Evolutionary conservation across 2,113 vertebrate species (phyloP).

Genomic region (Mus spicilegus): DNA sequence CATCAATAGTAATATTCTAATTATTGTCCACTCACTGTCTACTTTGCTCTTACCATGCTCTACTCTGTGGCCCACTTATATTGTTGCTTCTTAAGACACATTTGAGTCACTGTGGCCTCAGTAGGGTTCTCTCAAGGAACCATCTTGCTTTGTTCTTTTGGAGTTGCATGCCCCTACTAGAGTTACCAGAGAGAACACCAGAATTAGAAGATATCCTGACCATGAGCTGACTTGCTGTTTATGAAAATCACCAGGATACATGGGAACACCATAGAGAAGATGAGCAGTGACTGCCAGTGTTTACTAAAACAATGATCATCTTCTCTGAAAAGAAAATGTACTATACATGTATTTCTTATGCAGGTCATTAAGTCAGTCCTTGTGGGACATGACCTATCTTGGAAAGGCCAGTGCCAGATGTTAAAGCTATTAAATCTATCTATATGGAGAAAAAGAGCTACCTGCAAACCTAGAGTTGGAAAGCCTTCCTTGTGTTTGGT

Average conservation of each 20-base stretch:
- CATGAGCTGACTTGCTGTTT: neutral
- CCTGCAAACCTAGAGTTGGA: neutral
- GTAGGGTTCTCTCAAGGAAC: neutral
- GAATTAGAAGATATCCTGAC: neutral
- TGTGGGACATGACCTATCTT: neutral
- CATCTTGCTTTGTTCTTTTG: accelerated
- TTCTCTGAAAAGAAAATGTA: slow-evolving; percentile 45
- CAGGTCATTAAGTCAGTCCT: slow-evolving; percentile 19
- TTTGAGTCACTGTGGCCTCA: neutral
- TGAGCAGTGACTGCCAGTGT: neutral
- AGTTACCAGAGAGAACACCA: neutral
- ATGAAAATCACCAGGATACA: neutral
- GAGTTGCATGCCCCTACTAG: neutral
- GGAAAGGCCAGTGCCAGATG: neutral
- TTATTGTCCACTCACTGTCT: neutral
- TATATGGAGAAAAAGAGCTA: neutral
- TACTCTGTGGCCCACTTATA: neutral
- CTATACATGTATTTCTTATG: neutral
- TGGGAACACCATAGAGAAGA: neutral
- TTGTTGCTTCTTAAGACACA: neutral
- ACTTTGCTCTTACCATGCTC: neutral
- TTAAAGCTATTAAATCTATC: neutral
- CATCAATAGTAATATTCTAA: neutral
- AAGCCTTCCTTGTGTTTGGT: neutral
- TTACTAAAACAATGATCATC: slow-evolving; percentile 33